Percentiles rank a stretch among this genome's conserved stretches.
phyloP scores from a whole-genome alignment of 2,888 invertebrate genomes.

The Oconnorella tubifera region DNA sequence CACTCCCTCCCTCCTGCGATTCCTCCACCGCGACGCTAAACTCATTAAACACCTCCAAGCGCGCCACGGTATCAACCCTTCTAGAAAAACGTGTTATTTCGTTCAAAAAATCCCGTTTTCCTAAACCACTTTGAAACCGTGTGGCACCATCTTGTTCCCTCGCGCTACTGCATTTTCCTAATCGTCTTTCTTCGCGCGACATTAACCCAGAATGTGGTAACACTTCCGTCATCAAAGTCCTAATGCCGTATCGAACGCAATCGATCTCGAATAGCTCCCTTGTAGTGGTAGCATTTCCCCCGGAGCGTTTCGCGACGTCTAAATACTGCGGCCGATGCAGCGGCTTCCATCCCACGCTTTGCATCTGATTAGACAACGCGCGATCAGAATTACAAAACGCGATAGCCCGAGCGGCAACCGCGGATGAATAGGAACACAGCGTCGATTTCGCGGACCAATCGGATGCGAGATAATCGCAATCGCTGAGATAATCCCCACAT shows the following conservation, averaged over 20 bases:
- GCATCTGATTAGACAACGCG: slow-evolving; percentile 28
- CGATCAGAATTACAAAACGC: slow-evolving; percentile 46
- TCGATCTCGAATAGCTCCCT: background rate
- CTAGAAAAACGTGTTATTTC: too few relatives aligned
- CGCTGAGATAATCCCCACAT: slow-evolving; percentile 68
- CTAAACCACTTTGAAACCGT: background rate
- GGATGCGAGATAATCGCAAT: slow-evolving; percentile 70
- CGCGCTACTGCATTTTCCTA: background rate
- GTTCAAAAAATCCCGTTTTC: background rate
- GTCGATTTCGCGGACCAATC: slow-evolving; percentile 50
- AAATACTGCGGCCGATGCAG: slow-evolving; percentile 52
- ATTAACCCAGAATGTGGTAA: background rate
- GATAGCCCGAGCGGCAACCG: slow-evolving; percentile 47
- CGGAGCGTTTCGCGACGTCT: background rate
- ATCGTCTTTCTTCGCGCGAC: background rate
- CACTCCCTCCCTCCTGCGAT: too few relatives aligned
- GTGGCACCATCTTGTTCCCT: background rate
- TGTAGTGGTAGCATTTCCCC: background rate
- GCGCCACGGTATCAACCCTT: too few relatives aligned
- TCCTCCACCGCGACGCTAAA: too few relatives aligned
- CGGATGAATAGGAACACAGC: slow-evolving; percentile 45
- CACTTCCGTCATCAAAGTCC: background rate
- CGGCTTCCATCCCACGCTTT: slow-evolving; percentile 47
- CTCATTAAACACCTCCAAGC: too few relatives aligned
- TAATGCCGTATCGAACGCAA: background rate